Base-by-base conservation (phyloP, 2,797 vertebrate species). In the Cyprinella venusta region DNA sequence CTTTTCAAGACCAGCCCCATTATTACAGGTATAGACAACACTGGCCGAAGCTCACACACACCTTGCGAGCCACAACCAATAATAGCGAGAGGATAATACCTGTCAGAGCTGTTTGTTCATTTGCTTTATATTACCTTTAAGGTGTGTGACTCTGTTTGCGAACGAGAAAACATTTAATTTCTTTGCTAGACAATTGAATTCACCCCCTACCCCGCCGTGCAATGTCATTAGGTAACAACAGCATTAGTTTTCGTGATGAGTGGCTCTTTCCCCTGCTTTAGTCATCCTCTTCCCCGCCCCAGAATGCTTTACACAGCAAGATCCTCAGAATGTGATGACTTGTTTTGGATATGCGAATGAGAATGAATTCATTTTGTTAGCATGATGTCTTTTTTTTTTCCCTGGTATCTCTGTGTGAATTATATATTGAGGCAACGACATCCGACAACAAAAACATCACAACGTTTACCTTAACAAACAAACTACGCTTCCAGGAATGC, bases 301-400 rank as follows among this genome's bases (percentile, higher is more conserved):
- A 45, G 68, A 88, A 89, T 86, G 33, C 65, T 36, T 70, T 54
- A 59, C 75, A 88, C 87, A 85, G 82, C 50, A 78, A 87, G 64
- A 76, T 59, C 38, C 71, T 12, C 8, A 16, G 64, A 77, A 69
- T 18, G 38, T 45, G 38, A 67, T 48, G 74, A 69, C 92, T 93
- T 91, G 89, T 94, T 94, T 91, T 89, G 83, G 88, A 88, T 93
- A 93, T 93, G 94, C 92, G 89, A 92, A 94, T 94, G 89, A 91
- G 92, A 89, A 92, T 92, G 91, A 89, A 91, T 93, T 91, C 85
- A 89, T 93, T 93, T 93, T 91, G 92, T 93, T 93, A 92, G 89
- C 90, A 89, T 78, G 89, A 86, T 88, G 91, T 89, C 91, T 90
- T 93, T 94, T 90, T 93, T 94, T 88, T 86, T 85, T 85, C 87